Evolutionary conservation across 2,797 vertebrate genomes (phyloP), one percentile per base, ranked within the genome.

Genomic region (Cossypha heuglini): DNA sequence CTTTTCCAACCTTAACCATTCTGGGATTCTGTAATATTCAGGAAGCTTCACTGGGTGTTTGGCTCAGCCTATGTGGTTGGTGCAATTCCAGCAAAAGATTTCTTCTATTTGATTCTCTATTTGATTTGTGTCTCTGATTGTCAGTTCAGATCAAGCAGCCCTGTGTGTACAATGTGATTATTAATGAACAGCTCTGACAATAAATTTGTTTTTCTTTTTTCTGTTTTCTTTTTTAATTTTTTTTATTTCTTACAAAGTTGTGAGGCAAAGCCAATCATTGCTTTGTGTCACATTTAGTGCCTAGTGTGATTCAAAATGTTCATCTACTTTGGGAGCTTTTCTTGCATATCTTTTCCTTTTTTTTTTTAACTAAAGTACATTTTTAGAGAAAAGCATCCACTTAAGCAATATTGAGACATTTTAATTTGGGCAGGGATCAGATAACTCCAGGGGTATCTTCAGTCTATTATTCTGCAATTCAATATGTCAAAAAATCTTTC

Each of bases 401-500:
- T 94, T 94, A 90, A 83, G 90, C 24, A 95, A 86, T 94, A 93
- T 74, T 92, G 86, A 96, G 90, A 93, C 88, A 93, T 16, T 95
- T 93, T 94, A 95, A 94, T 94, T 91, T 93, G 83, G 93, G 73
- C 35, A 91, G 88, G 82, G 94, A 96, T 90, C 69, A 78, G 69
- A 86, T 84, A 75, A 81, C 51, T 88, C 64, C 58, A 91, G 51
- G 75, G 66, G 66, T 95, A 86, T 72, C 79, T 88, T 95, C 94
- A 75, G 43, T 55, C 90, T 94, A 90, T 93, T 97, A 93, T 92
- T 95, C 76, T 49, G 61, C 75, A 96, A 95, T 95, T 93, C 79
- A 92, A 84, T 94, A 92, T 78, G 91, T 93, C 88, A 97, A 86
- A 95, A 95, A 93, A 81, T 87, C 74, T 88, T 90, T 88, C 66